phyloP scores from a whole-genome alignment of 2,888 invertebrate genomes.

The Cremastinae sp. region DNA sequence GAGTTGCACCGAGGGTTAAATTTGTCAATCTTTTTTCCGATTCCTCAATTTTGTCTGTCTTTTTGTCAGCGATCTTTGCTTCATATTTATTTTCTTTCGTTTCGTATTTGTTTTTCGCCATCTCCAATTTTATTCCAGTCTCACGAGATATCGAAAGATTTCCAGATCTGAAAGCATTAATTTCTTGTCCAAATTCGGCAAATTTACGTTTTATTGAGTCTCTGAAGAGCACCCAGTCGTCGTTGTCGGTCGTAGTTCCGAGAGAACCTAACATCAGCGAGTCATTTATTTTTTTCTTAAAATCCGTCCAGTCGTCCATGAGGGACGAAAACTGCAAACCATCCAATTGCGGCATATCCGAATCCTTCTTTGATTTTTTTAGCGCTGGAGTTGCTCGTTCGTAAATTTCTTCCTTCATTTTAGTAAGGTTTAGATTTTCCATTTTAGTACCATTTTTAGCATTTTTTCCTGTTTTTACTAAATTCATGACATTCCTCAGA shows the following conservation, averaged over 20 bases:
- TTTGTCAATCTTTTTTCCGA: conserved; percentile 28
- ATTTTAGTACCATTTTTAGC: conserved; percentile 16
- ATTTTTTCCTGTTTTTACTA: conserved; percentile 57
- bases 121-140: background rate
- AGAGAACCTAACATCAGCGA: conserved; percentile 43
- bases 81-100: background rate
- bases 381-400: conserved; percentile 3
- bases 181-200: conserved; percentile 61
- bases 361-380: conserved; percentile 27
- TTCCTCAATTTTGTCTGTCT: conserved; percentile 16
- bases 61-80: background rate
- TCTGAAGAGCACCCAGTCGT: conserved; percentile 60
- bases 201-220: conserved; percentile 62
- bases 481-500: conserved; percentile 56
- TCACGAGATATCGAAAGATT: conserved; percentile 47
- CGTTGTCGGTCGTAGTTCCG: background rate
- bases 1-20: conserved; percentile 25
- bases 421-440: conserved; percentile 1
- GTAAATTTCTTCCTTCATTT: conserved; percentile 6
- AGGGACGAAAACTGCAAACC: conserved; percentile 41
- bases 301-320: conserved; percentile 57
- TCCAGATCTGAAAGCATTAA: conserved; percentile 59
- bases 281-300: conserved; percentile 56
- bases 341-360: conserved; percentile 24
- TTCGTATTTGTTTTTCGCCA: background rate